A percentile compares a stretch with the other conserved stretches of the same genome.
phyloP scores from a whole-genome alignment of 1,140 invertebrate species.

The Rhagoletis zephyria region DNA sequence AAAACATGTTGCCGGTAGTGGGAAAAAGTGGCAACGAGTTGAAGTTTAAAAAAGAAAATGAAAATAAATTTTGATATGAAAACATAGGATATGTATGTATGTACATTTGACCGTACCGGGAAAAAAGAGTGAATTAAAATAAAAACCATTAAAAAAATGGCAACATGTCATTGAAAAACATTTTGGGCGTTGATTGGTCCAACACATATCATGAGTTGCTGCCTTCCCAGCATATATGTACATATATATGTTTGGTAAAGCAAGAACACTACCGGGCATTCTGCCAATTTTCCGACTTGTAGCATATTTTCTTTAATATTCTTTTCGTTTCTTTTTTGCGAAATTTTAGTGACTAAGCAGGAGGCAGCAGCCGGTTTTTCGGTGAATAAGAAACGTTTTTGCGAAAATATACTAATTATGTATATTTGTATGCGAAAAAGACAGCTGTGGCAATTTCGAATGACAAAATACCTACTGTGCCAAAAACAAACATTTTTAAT shows the following conservation, averaged over 20 bases:
- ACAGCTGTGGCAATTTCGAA: not conserved
- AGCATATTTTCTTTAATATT: not conserved
- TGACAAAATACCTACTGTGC: not conserved
- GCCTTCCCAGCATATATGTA: no score
- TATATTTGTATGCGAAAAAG: not conserved
- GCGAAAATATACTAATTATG: not conserved
- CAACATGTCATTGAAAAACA: constrained; percentile 31
- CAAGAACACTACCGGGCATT: not conserved
- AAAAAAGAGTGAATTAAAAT: not conserved
- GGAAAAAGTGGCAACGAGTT: not conserved
- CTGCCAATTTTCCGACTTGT: no score
- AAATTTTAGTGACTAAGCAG: not conserved
- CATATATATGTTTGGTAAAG: no score
- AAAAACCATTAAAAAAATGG: not conserved
- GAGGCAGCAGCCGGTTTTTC: no score
- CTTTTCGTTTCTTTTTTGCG: not conserved
- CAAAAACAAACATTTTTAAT: not conserved
- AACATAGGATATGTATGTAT: no score
- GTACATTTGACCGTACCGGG: no score
- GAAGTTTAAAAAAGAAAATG: not conserved
- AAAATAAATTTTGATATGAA: not conserved
- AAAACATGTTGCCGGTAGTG: constrained; percentile 28
- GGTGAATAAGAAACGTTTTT: constrained; percentile 10
- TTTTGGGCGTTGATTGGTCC: constrained; percentile 28
- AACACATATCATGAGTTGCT: not conserved